A percentile compares a stretch with the other conserved stretches of the same genome.
Evolutionary conservation across 2,797 vertebrate genomes (phyloP).

Genomic region (Aeoliscus strigatus): DNA sequence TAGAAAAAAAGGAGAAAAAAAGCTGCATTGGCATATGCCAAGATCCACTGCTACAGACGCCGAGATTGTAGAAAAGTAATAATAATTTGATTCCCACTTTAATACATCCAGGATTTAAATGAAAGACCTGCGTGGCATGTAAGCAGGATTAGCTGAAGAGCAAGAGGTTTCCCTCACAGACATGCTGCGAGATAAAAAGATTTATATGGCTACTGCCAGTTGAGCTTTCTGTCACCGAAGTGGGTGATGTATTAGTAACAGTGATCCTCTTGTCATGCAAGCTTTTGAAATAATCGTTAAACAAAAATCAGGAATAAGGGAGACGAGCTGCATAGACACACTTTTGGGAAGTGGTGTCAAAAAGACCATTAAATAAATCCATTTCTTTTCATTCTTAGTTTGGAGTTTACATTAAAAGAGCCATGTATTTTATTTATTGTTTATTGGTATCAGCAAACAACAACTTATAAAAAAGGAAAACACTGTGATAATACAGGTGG

Average conservation of each 20-base stretch:
- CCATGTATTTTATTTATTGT: no score
- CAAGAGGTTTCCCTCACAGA: slow-evolving; percentile 7
- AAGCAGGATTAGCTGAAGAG: slow-evolving; percentile 21
- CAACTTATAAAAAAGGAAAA: no score
- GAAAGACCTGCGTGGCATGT: slow-evolving; percentile 13
- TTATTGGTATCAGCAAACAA: no score
- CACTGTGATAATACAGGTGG: no score
- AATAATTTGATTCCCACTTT: slow-evolving; percentile 20
- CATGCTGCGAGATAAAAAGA: slow-evolving; percentile 22
- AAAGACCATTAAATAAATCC: no score
- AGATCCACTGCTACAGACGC: slow-evolving; percentile 9
- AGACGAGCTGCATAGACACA: background rate
- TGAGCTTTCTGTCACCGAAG: slow-evolving; percentile 17
- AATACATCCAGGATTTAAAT: slow-evolving; percentile 21
- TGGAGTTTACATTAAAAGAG: no score
- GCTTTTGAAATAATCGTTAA: slow-evolving; percentile 13
- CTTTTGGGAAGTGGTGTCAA: no score
- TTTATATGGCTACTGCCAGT: no score
- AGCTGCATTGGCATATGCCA: slow-evolving; percentile 25
- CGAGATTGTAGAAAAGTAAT: slow-evolving; percentile 24
- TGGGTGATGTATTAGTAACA: slow-evolving; percentile 7
- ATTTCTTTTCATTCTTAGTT: no score
- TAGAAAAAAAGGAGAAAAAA: slow-evolving; percentile 32
- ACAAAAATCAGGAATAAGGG: background rate
- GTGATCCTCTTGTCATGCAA: slow-evolving; percentile 9